Evolutionary conservation across 2,888 invertebrate genomes (phyloP), one percentile per base, ranked within the genome.

Genomic region (Encarsia formosa): DNA sequence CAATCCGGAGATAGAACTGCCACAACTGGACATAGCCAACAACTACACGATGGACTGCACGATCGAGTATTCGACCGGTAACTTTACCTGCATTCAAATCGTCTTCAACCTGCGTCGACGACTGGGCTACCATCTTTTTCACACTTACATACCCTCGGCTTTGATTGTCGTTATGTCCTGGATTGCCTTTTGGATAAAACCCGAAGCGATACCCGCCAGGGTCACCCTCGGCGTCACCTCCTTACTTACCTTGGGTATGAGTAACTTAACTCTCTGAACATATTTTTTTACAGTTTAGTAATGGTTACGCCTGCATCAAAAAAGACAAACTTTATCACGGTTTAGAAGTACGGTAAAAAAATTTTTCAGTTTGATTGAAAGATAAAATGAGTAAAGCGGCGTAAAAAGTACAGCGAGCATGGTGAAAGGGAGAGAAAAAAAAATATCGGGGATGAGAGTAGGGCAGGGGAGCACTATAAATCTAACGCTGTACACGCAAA

Each of bases 131-230:
- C 91, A 92, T 71, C 79, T 93, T 46, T 91, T 93, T 73, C 92
- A 93, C 76, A 92, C 92, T 0, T 93, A 93, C 74, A 91, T 92
- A 63, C 92, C 92, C 0, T 91, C 92, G 2, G 91, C 91, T 0
- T 79, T 93, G 60, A 93, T 93, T 69, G 93, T 93, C 39, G 91
- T 93, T 52, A 91, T 94, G 90, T 92, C 91, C 55, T 94, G 93
- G 93, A 92, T 94, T 62, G 92, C 93, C 0, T 94, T 94, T 77
- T 94, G 93, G 94, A 92, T 93, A 65, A 92, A 91, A 66, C 91
- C 91, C 0, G 92, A 92, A 74, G 92, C 93, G 5, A 91, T 91
- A 62, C 93, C 93, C 0, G 92, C 92, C 0, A 80, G 93, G 52
- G 91, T 93, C 52, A 92, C 92, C 1, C 76, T 93, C 16, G 92